Percentiles rank a stretch among this genome's conserved stretches.
These are phyloP conservation scores for Pogonomyrmex barbatus DNA, from an alignment of 1,140 invertebrate genomes.

Conservation along the genomic window DNA sequence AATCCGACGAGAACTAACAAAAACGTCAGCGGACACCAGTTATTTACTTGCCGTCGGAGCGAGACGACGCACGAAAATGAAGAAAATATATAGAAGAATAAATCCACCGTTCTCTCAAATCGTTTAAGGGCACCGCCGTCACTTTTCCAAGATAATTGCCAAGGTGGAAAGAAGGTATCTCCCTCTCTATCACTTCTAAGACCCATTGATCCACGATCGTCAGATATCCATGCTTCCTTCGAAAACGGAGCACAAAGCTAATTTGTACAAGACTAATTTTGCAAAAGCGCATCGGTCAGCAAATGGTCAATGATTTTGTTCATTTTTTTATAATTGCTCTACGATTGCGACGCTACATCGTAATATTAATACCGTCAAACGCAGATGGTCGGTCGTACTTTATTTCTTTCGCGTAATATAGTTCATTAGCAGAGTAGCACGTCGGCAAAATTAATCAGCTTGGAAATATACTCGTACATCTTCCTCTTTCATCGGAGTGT, in stretches of 20 bases:
- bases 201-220: constrained; percentile 13
- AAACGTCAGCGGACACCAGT: background rate
- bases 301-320: background rate
- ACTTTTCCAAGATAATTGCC: constrained; percentile 49
- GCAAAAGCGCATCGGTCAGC: background rate
- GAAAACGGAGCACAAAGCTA: background rate
- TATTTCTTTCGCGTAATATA: background rate
- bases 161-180: constrained; percentile 1
- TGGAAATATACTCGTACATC: background rate
- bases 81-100: constrained; percentile 5
- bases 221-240: constrained; percentile 13
- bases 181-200: background rate
- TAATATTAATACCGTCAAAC: constrained; percentile 1
- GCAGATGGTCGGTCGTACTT: background rate
- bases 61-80: constrained; percentile 21
- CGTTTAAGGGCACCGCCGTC: constrained; percentile 2
- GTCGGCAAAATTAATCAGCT: background rate
- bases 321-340: background rate
- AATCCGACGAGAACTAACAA: background rate
- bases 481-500: background rate
- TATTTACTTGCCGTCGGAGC: background rate
- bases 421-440: background rate
- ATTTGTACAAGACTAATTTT: constrained; percentile 33
- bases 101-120: constrained; percentile 7
- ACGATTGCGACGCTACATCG: background rate